Evolutionary conservation across 2,888 invertebrate species (phyloP).

Genomic region (Folsomia candida): DNA sequence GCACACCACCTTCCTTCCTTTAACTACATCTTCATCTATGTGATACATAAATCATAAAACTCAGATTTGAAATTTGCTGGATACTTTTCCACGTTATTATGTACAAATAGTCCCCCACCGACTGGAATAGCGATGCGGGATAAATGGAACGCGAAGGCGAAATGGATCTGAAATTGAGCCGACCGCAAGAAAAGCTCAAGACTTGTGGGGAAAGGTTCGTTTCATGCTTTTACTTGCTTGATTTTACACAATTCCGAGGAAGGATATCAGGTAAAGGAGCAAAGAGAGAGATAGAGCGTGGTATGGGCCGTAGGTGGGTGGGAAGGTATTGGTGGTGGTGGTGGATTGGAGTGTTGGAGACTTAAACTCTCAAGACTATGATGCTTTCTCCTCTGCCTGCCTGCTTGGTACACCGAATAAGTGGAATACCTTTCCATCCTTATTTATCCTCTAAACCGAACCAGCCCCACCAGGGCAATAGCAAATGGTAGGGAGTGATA

Average conservation of each 20-base stretch:
- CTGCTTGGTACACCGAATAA: neutral
- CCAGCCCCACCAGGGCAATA: neutral
- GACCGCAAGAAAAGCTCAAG: conserved; percentile 2
- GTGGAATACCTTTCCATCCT: neutral
- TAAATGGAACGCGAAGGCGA: conserved; percentile 8
- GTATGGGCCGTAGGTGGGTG: no score
- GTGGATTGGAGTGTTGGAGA: neutral
- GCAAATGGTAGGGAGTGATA: no score
- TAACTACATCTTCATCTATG: neutral
- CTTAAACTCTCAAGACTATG: neutral
- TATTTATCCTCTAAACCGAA: neutral
- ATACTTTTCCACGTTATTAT: conserved; percentile 12
- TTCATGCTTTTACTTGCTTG: neutral
- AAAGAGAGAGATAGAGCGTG: no score
- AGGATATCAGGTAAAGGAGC: conserved; percentile 11
- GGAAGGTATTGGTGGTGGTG: neutral
- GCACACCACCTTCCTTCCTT: neutral
- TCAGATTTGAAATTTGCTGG: conserved; percentile 14
- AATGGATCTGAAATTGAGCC: conserved; percentile 17
- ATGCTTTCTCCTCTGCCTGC: neutral
- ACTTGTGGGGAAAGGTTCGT: conserved; percentile 13
- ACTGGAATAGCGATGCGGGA: neutral
- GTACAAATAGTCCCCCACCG: conserved; percentile 1
- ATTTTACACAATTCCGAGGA: conserved; percentile 10
- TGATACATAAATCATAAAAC: conserved; percentile 20